Base-by-base conservation (phyloP, 2,797 vertebrate genomes). In the Coendou prehensilis region DNA sequence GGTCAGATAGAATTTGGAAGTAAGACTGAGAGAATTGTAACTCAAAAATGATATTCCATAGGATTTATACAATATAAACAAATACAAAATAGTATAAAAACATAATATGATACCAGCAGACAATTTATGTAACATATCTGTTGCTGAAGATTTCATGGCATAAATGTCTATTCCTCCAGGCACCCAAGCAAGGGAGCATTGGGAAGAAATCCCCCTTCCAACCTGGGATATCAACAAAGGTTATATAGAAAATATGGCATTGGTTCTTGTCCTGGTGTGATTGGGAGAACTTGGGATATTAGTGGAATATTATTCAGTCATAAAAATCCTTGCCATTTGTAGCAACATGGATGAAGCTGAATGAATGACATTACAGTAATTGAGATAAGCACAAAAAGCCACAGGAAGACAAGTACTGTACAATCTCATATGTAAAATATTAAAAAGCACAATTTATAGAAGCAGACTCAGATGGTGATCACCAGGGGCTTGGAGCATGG, bases 401-500 rank as follows among this genome's bases (percentile, higher is more conserved):
- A 33, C 7, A 81, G 50, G 17, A 37, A 45, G 17, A 41, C 37
- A 69, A 67, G 37, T 33, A 22, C n/a, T 69, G 2, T 13, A 9
- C 22, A 17, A 81, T n/a, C 79, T 91, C 54, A 56, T 15, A 5
- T n/a, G 20, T 18, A 37, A 67, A 47, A 47, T 57, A 54, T 22
- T 30, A 54, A 52, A 71, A 26, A 9, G 6, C 37, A 23, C 13
- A 2, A 14, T 50, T 52, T 26, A 63, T 73, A 50, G 10, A 28
- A 54, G n/a, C 26, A 57, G 52, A 59, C 5, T 52, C 37, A 41
- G 61, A 10, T 0, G 14, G 28, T 28, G 20, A 28, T 41, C 15
- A 6, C 23, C 56, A 52, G 10, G 23, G 11, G 5, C 30, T 22
- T 0, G 9, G 23, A 18, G 13, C 9, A 20, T 37, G 1, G 3